Evolutionary conservation across 2,888 invertebrate genomes (phyloP).

Genomic region (Lymantria dispar): DNA sequence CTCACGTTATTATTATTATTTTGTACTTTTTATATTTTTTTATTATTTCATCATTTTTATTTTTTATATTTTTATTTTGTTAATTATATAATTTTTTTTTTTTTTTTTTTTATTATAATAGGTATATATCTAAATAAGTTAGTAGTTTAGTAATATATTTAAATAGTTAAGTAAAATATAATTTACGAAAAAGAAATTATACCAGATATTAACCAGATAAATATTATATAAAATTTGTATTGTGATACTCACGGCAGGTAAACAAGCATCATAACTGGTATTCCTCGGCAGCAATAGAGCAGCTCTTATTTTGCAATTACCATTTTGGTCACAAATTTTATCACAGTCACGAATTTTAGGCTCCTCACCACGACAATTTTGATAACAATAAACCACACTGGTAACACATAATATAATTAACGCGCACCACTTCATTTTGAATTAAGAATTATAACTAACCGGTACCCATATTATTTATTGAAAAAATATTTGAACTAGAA

Average conservation of each 20-base stretch:
- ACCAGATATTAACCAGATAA: no score
- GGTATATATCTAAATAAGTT: no score
- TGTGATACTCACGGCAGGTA: slow-evolving; percentile 70
- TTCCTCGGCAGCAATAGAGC: slow-evolving; percentile 85
- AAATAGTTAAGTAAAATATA: no score
- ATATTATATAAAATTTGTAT: not conserved
- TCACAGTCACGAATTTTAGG: slow-evolving; percentile 67
- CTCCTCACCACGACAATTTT: slow-evolving; percentile 67
- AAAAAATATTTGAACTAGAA: not conserved
- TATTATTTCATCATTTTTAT: no score
- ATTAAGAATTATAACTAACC: slow-evolving; percentile 10
- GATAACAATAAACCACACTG: slow-evolving; percentile 36
- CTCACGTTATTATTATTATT: no score
- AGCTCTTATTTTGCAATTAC: slow-evolving; percentile 84
- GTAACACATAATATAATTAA: slow-evolving; percentile 39
- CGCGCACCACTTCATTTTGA: slow-evolving; percentile 54
- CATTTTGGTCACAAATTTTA: slow-evolving; percentile 67
- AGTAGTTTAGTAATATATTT: no score
- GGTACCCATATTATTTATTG: not conserved
- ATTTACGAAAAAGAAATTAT: no score
- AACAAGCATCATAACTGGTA: slow-evolving; percentile 75
- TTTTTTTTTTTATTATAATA: no score
- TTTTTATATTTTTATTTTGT: no score
- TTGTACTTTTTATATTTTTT: no score
- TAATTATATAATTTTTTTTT: no score